Evolutionary conservation across 2,888 invertebrate species (phyloP), one percentile per base, ranked within the genome.

Genomic region (Dioctria linearis): DNA sequence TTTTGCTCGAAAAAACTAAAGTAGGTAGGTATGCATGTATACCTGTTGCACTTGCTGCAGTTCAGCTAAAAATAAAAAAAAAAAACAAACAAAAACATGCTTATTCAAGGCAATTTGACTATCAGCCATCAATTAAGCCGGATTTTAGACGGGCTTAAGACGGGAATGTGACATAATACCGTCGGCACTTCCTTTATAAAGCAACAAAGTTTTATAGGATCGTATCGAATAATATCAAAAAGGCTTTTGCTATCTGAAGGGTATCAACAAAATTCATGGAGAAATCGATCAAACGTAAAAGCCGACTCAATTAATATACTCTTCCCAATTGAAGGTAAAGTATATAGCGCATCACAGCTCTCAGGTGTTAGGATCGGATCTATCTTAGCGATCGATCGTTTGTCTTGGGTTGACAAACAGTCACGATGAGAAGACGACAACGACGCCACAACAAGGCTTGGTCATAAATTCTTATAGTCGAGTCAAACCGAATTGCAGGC

Each of bases 221-320:
- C 46, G 65, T 39, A 37, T 39, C 5, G 61, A 46, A 46, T 76
- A 39, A 39, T 51, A 76, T 46, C 46, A 42, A 61, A 63, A 63
- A 63, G 37, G 54, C 43, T 49, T 76, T 11, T n/a, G 42, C 39
- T 63, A 49, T 63, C 63, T 25, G 25, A 25, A 25, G 25, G 54
- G n/a, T 78, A 78, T 78, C 78, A n/a, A 51, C 25, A 42, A 37
- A 39, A 46, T 54, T 37, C 25, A 79, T 69, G 67, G 54, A 42
- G 75, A 82, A 82, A 82, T 83, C 83, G 83, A 81, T 83, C 83
- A 83, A 83, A 83, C 81, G 80, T 76, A 65, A 81, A 80, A 82
- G 83, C 83, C 83, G 83, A 82, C 83, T 83, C 83, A 83, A 83
- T 83, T 83, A 83, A 83, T 83, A 83, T 83, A 83, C 80, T 75